Evolutionary conservation across 2,888 invertebrate species (phyloP).

Genomic region (Caenorhabditis sp.): DNA sequence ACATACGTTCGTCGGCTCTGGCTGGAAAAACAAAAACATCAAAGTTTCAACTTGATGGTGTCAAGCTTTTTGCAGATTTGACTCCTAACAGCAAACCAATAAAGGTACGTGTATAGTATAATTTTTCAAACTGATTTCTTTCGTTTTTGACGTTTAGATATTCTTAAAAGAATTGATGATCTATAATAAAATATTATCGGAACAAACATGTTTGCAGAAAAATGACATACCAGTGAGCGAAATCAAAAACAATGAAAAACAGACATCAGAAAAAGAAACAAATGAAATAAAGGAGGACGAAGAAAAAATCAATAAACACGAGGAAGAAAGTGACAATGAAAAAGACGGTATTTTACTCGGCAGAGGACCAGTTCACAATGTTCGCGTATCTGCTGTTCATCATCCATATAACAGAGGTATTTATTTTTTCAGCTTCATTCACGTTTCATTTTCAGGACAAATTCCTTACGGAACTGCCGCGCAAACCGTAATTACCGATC

Average conservation of each 20-base stretch:
- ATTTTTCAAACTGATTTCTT: too few relatives aligned
- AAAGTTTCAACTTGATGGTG: conserved; percentile 76
- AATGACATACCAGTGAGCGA: conserved; percentile 25
- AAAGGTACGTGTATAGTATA: too few relatives aligned
- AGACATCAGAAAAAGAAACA: conserved; percentile 52
- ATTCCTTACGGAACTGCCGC: conserved; percentile 69
- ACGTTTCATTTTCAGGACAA: conserved; percentile 43
- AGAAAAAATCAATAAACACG: conserved; percentile 37
- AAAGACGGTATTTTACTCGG: conserved; percentile 76
- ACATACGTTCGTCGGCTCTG: conserved; percentile 79
- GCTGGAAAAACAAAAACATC: conserved; percentile 81
- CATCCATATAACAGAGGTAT: conserved; percentile 71
- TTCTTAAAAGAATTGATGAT: too few relatives aligned
- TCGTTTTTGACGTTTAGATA: neutral
- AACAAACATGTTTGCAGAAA: conserved; percentile 32
- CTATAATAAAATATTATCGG: conserved; percentile 1
- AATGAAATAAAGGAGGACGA: conserved; percentile 27
- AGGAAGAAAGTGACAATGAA: conserved; percentile 38
- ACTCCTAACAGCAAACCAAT: conserved; percentile 27
- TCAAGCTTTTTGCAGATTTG: conserved; percentile 78
- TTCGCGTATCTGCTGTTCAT: conserved; percentile 44
- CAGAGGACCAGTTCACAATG: conserved; percentile 79
- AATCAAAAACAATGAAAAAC: conserved; percentile 44
- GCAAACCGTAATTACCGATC: conserved; percentile 68
- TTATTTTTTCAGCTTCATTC: too few relatives aligned